Conservation (phyloP, 2,797 vertebrate species). For the Tangara arthus region DNA sequence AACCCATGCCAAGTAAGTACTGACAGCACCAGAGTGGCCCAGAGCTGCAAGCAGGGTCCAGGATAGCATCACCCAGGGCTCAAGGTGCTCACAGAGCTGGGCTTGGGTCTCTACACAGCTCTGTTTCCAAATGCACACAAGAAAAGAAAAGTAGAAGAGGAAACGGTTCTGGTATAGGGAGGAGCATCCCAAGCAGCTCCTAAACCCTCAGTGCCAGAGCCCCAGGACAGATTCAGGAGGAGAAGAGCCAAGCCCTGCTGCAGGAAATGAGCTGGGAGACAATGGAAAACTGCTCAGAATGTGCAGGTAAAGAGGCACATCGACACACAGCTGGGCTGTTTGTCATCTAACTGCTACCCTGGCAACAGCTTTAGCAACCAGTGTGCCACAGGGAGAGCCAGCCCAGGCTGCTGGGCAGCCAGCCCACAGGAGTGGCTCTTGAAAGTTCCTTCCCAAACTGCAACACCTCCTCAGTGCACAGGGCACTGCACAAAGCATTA, state of each 20-base stretch:
- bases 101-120: not conserved
- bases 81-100: not conserved
- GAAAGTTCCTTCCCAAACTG: not conserved
- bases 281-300: not conserved
- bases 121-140: not conserved
- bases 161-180: not conserved
- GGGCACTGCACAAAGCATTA: not conserved
- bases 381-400: not conserved
- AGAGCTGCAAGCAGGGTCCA: not conserved
- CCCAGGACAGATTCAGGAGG: not conserved
- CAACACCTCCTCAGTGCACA: not conserved
- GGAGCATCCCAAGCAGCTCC: not conserved
- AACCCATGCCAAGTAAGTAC: not conserved
- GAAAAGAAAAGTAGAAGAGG: not conserved
- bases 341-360: not conserved
- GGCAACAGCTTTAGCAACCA: not conserved
- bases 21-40: not conserved
- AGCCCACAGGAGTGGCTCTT: not conserved
- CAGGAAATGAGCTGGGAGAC: not conserved
- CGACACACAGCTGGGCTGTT: not conserved
- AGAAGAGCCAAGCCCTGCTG: not conserved
- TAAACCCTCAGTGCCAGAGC: not conserved
- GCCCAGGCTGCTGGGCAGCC: not conserved
- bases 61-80: not conserved
- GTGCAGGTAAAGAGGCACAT: not conserved